Evolutionary conservation across 1,140 invertebrate species (phyloP).

Genomic region (Nephotettix cincticeps): DNA sequence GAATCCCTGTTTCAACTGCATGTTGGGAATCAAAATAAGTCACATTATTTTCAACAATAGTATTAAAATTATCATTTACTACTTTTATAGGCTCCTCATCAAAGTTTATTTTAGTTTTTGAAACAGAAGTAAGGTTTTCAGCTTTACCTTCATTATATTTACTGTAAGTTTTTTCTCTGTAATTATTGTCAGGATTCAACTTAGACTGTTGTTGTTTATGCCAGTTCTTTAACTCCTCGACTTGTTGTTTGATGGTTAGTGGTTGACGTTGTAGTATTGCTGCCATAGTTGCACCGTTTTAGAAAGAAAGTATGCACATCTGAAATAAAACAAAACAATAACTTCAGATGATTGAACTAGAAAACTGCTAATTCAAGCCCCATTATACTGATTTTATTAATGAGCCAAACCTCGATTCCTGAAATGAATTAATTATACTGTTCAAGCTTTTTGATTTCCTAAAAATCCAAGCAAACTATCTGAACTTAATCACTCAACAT

Average conservation of each 20-base stretch:
- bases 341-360: too few relatives aligned
- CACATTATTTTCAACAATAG: conserved; percentile 43
- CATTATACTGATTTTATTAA: too few relatives aligned
- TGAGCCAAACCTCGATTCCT: too few relatives aligned
- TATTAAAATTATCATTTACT: conserved; percentile 30
- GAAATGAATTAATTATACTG: too few relatives aligned
- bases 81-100: conserved; percentile 31
- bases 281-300: too few relatives aligned
- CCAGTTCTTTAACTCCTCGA: conserved; percentile 33
- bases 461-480: too few relatives aligned
- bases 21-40: neutral
- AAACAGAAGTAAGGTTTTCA: neutral
- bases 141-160: neutral
- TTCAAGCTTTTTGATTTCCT: too few relatives aligned
- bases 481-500: too few relatives aligned
- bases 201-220: conserved; percentile 23
- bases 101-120: neutral
- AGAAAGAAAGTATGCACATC: too few relatives aligned
- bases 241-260: conserved; percentile 33
- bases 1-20: neutral
- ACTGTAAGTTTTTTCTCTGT: neutral
- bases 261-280: neutral
- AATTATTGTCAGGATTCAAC: neutral
- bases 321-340: too few relatives aligned
- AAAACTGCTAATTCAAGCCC: too few relatives aligned